These are phyloP conservation scores for Andrena camellia DNA, from an alignment of 2,888 invertebrate genomes.

Conservation along the genomic window DNA sequence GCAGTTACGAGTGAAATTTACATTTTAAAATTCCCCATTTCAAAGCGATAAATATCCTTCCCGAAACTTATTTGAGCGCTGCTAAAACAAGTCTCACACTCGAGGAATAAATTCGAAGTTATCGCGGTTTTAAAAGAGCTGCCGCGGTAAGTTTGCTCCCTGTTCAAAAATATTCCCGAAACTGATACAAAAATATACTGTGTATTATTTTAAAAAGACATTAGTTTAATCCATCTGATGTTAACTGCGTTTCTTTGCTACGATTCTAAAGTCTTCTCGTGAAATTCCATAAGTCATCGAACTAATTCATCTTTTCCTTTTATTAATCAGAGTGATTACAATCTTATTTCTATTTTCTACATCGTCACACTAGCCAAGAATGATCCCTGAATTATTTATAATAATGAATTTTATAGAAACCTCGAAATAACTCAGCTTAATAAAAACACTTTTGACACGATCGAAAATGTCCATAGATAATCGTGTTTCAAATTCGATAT, in stretches of 20 bases:
- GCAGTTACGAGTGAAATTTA: conserved; percentile 4
- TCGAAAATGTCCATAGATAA: not conserved
- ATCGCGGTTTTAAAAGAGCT: conserved; percentile 11
- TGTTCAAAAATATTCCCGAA: not conserved
- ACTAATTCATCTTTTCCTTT: too few relatives aligned
- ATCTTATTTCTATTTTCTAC: too few relatives aligned
- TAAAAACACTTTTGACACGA: not conserved
- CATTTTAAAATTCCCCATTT: conserved; percentile 35
- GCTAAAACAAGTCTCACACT: conserved; percentile 14
- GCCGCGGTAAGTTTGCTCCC: not conserved
- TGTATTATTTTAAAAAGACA: not conserved
- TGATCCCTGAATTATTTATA: too few relatives aligned
- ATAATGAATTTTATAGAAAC: too few relatives aligned
- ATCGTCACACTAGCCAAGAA: too few relatives aligned
- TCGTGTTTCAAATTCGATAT: not conserved
- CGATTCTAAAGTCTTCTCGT: too few relatives aligned
- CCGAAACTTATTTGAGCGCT: conserved; percentile 17
- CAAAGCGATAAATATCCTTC: conserved; percentile 9
- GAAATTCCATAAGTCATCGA: too few relatives aligned
- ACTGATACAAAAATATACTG: not conserved
- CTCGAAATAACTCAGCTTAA: not conserved
- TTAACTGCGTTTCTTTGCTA: too few relatives aligned
- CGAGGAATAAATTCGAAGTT: conserved; percentile 27
- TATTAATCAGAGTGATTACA: too few relatives aligned
- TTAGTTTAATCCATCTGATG: not conserved